A percentile compares a stretch with the other conserved stretches of the same genome.
Evolutionary conservation across 1,140 invertebrate species (phyloP).

Genomic region (Caenorhabditis brenneri): DNA sequence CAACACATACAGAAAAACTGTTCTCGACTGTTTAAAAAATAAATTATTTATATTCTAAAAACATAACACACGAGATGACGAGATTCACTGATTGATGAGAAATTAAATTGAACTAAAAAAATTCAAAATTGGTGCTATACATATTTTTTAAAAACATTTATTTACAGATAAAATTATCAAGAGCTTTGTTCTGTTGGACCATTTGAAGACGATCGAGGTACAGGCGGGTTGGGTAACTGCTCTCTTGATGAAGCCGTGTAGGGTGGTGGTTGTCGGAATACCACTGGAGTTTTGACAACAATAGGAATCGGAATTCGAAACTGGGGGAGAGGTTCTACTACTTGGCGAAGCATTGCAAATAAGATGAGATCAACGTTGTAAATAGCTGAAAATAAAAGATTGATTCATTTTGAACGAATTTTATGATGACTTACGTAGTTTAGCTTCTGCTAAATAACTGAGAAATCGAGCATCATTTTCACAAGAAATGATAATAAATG

Average conservation of each 20-base stretch:
- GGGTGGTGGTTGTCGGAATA: background rate
- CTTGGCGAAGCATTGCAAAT: conserved; percentile 52
- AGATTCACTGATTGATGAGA: background rate
- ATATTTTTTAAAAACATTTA: too few relatives aligned
- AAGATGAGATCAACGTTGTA: conserved; percentile 52
- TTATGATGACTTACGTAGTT: conserved; percentile 17
- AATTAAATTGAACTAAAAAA: too few relatives aligned
- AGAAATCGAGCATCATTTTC: conserved; percentile 26
- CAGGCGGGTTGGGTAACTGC: background rate
- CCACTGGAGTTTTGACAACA: background rate
- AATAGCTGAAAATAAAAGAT: conserved; percentile 47
- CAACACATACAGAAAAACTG: too few relatives aligned
- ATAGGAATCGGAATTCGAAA: conserved; percentile 32
- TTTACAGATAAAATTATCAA: too few relatives aligned
- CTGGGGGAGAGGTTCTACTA: conserved; percentile 48
- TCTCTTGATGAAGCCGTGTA: background rate
- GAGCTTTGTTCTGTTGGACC: background rate
- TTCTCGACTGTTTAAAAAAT: too few relatives aligned
- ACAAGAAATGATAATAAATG: conserved; percentile 42
- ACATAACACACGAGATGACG: background rate
- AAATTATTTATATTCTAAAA: background rate
- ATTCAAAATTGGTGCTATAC: too few relatives aligned
- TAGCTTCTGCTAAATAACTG: conserved; percentile 30
- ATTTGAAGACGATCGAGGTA: background rate
- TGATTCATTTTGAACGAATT: background rate